Evolutionary conservation across 2,797 vertebrate species (phyloP).

Genomic region (Chrysocyon brachyurus): DNA sequence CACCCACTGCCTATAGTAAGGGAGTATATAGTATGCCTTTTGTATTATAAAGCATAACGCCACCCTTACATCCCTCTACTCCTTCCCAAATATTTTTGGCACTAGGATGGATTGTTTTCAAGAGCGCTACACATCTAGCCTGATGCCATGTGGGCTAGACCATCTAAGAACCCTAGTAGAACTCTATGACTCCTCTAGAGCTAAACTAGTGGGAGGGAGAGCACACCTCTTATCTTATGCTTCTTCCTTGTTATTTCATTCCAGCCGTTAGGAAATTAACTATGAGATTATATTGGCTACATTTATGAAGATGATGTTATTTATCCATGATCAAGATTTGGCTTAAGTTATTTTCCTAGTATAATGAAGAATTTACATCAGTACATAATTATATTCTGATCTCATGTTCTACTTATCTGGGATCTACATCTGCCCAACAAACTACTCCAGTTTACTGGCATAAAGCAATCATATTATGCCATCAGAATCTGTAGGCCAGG

Average conservation of each 20-base stretch:
- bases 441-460: background rate
- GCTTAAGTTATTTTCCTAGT: constrained; percentile 1
- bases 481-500: background rate
- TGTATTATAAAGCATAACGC: background rate
- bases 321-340: constrained; percentile 11
- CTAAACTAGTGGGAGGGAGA: background rate
- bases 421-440: background rate
- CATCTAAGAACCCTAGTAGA: background rate
- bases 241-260: constrained; percentile 26
- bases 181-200: background rate
- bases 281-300: background rate
- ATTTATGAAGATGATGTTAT: background rate
- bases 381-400: background rate
- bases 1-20: background rate
- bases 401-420: background rate
- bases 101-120: background rate
- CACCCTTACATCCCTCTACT: background rate
- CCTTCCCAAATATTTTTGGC: background rate
- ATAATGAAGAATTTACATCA: constrained; percentile 28
- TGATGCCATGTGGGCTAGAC: background rate
- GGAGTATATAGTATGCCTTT: no score
- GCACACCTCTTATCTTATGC: background rate
- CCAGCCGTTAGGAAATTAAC: background rate
- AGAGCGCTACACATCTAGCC: background rate
- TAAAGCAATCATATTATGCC: background rate